A percentile compares a stretch with the other conserved stretches of the same genome.
phyloP scores from a whole-genome alignment of 2,113 vertebrate genomes.

The Podiceps cristatus region DNA sequence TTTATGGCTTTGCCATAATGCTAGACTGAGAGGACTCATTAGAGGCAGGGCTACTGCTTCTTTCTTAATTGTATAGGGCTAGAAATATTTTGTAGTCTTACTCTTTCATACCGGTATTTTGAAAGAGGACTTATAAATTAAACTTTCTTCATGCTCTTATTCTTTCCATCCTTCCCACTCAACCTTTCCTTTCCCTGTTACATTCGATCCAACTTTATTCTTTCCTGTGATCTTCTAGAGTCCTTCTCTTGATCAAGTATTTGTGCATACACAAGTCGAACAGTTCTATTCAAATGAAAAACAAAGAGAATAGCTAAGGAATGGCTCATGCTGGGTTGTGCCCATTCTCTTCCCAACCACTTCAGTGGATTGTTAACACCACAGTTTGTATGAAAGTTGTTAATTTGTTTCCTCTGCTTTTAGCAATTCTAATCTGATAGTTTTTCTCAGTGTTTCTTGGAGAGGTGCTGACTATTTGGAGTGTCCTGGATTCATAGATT shows the following conservation, averaged over 20 bases:
- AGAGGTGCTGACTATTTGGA: background rate
- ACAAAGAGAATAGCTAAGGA: background rate
- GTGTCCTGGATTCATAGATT: background rate
- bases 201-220: background rate
- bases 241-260: background rate
- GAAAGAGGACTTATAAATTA: background rate
- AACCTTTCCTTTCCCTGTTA: background rate
- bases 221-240: background rate
- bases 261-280: background rate
- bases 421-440: background rate
- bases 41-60: background rate
- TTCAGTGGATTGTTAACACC: background rate
- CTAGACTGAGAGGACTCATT: background rate
- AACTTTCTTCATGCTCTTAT: background rate
- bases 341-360: background rate
- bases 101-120: background rate
- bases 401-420: background rate
- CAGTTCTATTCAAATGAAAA: background rate
- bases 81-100: background rate
- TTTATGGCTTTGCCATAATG: background rate
- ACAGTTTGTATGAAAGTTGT: background rate
- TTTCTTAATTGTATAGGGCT: background rate
- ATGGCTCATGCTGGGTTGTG: background rate
- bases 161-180: background rate
- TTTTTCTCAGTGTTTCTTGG: background rate